Evolutionary conservation across 2,797 vertebrate genomes (phyloP), one percentile per base, ranked within the genome.

Genomic region (Spinus olivaceus): DNA sequence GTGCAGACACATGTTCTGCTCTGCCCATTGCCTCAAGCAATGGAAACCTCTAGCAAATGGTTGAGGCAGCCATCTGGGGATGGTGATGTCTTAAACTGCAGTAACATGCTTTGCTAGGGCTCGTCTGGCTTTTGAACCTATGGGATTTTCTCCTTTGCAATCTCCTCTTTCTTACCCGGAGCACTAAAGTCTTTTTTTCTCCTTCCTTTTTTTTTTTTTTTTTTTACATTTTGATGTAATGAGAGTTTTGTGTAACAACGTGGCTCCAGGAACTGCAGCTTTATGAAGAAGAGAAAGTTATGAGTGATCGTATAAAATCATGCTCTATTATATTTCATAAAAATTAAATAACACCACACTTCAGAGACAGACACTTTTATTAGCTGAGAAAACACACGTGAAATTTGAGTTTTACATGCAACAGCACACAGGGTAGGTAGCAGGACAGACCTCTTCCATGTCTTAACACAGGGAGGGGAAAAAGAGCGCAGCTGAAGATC

Each of bases 311-410:
- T 87, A 53, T 94, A 85, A 90, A 85, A 74, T 80, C 42, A 28
- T 46, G 22, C 41, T 88, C 41, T 86, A 17, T 66, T 88, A 44
- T 74, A 69, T 88, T 79, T 56, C 33, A 41, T 89, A 76, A 89
- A 91, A 91, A 81, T 78, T 87, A 78, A 92, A 85, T 64, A 78
- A 81, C 80, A 33, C 47, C 33, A n/a, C 67, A n/a, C 70, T 91
- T 94, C n/a, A 86, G 90, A 92, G 61, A 35, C 39, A 69, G 50
- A 74, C 0, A 4, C 17, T 94, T 96, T 79, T 91, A 88, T 88
- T 86, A 86, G 66, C 54, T 93, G 81, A 92, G 81, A 81, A 91
- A 94, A 84, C 63, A 86, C 27, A 83, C n/a, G 15, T n/a, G 35
- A 81, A 84, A 89, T 89, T 81, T 16, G 69, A 81, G 44, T 63